These are phyloP conservation scores for Geotria australis DNA, from an alignment of 2,797 vertebrate species.

Conservation along the genomic window DNA sequence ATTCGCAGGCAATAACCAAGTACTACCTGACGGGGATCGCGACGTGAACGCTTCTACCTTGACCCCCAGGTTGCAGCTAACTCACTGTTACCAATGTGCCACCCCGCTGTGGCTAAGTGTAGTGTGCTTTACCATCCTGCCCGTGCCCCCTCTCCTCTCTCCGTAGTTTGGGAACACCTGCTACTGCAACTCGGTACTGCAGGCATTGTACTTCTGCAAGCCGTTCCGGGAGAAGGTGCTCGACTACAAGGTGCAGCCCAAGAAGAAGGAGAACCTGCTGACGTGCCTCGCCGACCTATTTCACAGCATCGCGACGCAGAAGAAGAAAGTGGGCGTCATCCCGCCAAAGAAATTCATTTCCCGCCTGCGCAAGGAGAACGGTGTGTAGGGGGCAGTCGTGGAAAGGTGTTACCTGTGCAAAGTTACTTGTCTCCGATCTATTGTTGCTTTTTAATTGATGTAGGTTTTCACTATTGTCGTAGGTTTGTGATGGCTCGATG, in stretches of 20 bases:
- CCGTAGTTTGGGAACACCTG: conserved; percentile 85
- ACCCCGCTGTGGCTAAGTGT: too few species aligned
- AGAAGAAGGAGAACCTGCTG: conserved; percentile 90
- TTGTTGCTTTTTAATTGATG: too few species aligned
- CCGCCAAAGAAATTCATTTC: conserved; percentile 97
- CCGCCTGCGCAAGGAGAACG: conserved; percentile 67
- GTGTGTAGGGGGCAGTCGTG: conserved; percentile 13
- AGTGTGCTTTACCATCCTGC: too few species aligned
- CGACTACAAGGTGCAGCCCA: conserved; percentile 85
- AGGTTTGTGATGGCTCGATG: too few species aligned
- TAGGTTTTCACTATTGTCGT: too few species aligned
- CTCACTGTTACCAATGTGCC: too few species aligned
- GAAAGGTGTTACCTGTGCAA: too few species aligned
- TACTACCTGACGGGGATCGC: too few species aligned
- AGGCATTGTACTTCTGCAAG: conserved; percentile 81
- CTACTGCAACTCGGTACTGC: conserved; percentile 93
- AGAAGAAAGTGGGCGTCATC: conserved; percentile 94
- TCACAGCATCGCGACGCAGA: conserved; percentile 89
- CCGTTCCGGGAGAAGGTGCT: conserved; percentile 86
- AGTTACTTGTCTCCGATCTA: too few species aligned
- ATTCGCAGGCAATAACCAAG: too few species aligned
- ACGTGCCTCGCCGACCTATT: conserved; percentile 89
- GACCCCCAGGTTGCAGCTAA: too few species aligned
- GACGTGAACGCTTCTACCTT: too few species aligned
- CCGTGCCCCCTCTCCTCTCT: neutral